Percentiles rank a stretch among this genome's conserved stretches.
These are phyloP conservation scores for Proales similis DNA, from an alignment of 1,140 invertebrate species.

Conservation along the genomic window DNA sequence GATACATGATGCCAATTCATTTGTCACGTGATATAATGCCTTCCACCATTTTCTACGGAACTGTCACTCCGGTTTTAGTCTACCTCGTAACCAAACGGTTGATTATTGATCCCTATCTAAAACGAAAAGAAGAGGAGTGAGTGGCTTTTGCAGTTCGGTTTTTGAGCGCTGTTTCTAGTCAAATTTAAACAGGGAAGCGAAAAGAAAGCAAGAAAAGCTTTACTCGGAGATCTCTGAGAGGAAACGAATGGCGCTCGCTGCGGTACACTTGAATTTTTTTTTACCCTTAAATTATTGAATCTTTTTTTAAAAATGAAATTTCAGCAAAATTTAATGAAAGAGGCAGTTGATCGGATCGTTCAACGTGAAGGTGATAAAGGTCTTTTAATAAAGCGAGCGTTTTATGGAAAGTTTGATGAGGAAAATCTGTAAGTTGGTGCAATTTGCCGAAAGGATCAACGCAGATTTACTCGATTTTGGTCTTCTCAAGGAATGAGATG, in stretches of 20 bases:
- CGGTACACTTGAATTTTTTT: conserved; percentile 19
- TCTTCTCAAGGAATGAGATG: neutral
- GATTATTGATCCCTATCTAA: conserved; percentile 74
- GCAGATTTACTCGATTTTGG: neutral
- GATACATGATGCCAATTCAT: conserved; percentile 78
- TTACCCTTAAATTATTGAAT: conserved; percentile 10
- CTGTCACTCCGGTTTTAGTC: conserved; percentile 70
- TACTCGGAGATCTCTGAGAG: neutral
- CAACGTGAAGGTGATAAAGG: conserved; percentile 64
- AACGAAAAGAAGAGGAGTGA: conserved; percentile 67
- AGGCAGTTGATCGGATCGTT: conserved; percentile 53
- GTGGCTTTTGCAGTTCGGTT: conserved; percentile 11
- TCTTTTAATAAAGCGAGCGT: conserved; percentile 73
- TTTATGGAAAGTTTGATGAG: conserved; percentile 58
- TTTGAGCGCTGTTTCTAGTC: neutral
- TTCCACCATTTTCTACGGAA: conserved; percentile 83
- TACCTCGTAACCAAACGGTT: conserved; percentile 64
- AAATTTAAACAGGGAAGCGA: conserved; percentile 9
- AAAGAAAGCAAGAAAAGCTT: conserved; percentile 8
- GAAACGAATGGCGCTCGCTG: conserved; percentile 29
- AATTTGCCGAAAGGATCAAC: neutral
- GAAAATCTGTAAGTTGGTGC: neutral
- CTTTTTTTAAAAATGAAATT: conserved; percentile 37
- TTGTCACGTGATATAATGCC: conserved; percentile 80
- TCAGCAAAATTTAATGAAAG: conserved; percentile 70